These are phyloP conservation scores for Globodera ellingtonae DNA, from an alignment of 1,140 invertebrate genomes.

Conservation along the genomic window DNA sequence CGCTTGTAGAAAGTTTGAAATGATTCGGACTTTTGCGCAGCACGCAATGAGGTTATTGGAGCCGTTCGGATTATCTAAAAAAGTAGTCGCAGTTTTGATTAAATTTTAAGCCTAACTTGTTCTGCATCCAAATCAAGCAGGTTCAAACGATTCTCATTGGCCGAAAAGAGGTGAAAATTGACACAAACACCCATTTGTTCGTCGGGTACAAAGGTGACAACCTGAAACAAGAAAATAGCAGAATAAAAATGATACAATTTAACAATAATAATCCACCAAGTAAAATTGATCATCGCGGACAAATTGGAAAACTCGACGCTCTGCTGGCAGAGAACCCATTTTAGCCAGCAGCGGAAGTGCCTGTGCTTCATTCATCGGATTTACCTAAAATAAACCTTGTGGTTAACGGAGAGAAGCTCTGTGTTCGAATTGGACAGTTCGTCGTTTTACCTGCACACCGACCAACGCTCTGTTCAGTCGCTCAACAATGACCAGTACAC, in stretches of 20 bases:
- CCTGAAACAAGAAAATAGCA: background rate
- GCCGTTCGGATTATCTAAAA: conserved; percentile 15
- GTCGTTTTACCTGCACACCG: conserved; percentile 30
- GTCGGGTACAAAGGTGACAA: conserved; percentile 35
- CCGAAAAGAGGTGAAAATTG: conserved; percentile 36
- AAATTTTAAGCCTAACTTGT: background rate
- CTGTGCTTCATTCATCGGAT: conserved; percentile 26
- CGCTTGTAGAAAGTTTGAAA: background rate
- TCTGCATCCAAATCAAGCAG: conserved; percentile 25
- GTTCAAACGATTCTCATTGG: conserved; percentile 13
- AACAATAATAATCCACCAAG: conserved; percentile 22
- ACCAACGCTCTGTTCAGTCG: conserved; percentile 36
- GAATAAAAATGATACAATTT: background rate
- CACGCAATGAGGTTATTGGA: conserved; percentile 6
- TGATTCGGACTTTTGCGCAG: conserved; percentile 3
- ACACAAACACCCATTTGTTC: conserved; percentile 29
- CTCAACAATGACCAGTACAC: conserved; percentile 38
- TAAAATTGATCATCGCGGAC: conserved; percentile 40
- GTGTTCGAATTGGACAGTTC: no score
- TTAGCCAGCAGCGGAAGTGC: conserved; percentile 30
- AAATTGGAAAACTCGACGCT: conserved; percentile 42
- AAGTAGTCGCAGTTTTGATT: background rate
- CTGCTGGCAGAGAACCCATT: conserved; percentile 22
- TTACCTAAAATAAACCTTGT: conserved; percentile 19
- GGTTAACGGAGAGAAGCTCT: no score